Evolutionary conservation across 2,888 invertebrate species (phyloP).

Genomic region (Ischnura elegans): DNA sequence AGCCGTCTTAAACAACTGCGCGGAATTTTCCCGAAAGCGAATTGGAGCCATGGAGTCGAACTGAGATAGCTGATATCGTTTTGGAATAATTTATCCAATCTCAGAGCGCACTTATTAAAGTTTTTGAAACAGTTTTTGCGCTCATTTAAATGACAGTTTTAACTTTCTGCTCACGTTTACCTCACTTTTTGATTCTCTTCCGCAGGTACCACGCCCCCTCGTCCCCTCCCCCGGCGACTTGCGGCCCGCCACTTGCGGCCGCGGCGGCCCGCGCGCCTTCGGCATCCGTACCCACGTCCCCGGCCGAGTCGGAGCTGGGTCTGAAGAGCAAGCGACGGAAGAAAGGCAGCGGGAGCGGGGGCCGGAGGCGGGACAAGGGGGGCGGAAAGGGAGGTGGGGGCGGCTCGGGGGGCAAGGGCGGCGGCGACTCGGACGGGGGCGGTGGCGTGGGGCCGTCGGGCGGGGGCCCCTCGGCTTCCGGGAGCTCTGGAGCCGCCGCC

Average conservation of each 20-base stretch:
- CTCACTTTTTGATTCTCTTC: too few relatives aligned
- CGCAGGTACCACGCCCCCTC: constrained; percentile 70
- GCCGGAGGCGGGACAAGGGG: neutral
- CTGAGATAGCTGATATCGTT: too few relatives aligned
- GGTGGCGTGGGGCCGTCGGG: constrained; percentile 74
- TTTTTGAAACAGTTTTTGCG: too few relatives aligned
- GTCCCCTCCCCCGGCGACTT: constrained; percentile 77
- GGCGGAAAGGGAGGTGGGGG: neutral
- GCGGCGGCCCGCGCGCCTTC: constrained; percentile 36
- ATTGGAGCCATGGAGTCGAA: too few relatives aligned
- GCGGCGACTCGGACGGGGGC: constrained; percentile 70
- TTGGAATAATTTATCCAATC: too few relatives aligned
- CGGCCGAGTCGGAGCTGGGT: constrained; percentile 62
- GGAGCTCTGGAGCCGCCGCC: constrained; percentile 74
- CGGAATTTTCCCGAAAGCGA: too few relatives aligned
- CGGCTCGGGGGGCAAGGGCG: constrained; percentile 63
- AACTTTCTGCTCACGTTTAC: too few relatives aligned
- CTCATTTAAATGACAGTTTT: too few relatives aligned
- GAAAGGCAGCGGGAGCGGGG: constrained; percentile 44
- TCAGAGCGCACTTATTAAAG: too few relatives aligned
- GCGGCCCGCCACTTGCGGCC: constrained; percentile 80
- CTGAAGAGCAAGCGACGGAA: constrained; percentile 59
- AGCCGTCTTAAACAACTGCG: too few relatives aligned
- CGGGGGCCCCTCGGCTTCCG: constrained; percentile 79
- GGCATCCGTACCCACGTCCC: constrained; percentile 65